Evolutionary conservation across 2,888 invertebrate species (phyloP).

Genomic region (Bellardia pandia): DNA sequence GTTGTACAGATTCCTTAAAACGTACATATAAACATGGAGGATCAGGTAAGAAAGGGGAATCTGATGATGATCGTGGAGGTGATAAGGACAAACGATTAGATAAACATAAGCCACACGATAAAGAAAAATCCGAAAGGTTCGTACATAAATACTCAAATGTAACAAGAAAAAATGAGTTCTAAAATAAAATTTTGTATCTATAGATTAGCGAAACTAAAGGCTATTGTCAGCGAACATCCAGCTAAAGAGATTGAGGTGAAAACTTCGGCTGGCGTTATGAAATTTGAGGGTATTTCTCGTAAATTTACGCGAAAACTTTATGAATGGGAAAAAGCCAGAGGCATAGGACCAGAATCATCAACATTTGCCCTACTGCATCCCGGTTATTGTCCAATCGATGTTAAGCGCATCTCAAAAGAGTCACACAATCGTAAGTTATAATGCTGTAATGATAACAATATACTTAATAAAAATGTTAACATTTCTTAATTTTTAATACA

Average conservation of each 20-base stretch:
- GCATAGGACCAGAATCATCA: slow-evolving; percentile 93
- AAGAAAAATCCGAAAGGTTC: slow-evolving; percentile 86
- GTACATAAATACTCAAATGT: slow-evolving; percentile 18
- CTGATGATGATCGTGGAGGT: slow-evolving; percentile 85
- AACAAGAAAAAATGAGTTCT: no score
- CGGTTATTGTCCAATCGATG: slow-evolving; percentile 84
- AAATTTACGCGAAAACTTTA: slow-evolving; percentile 95
- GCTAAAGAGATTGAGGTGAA: slow-evolving; percentile 91
- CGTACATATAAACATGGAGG: slow-evolving; percentile 78
- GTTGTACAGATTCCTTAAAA: slow-evolving; percentile 82
- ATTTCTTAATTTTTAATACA: slow-evolving; percentile 66
- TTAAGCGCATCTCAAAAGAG: slow-evolving; percentile 82
- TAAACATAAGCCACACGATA: slow-evolving; percentile 87
- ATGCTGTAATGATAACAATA: background rate
- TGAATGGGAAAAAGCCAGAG: slow-evolving; percentile 96
- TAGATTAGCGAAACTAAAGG: slow-evolving; percentile 83
- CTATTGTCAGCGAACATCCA: slow-evolving; percentile 85
- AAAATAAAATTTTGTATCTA: background rate
- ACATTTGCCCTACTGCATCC: slow-evolving; percentile 91
- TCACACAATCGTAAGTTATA: slow-evolving; percentile 78
- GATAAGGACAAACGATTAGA: slow-evolving; percentile 86
- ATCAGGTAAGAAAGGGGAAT: slow-evolving; percentile 76
- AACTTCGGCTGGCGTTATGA: slow-evolving; percentile 92
- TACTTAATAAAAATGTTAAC: background rate
- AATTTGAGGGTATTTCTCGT: slow-evolving; percentile 93